Evolutionary conservation across 2,113 vertebrate species (phyloP).

Genomic region (Chinchilla lanigera): DNA sequence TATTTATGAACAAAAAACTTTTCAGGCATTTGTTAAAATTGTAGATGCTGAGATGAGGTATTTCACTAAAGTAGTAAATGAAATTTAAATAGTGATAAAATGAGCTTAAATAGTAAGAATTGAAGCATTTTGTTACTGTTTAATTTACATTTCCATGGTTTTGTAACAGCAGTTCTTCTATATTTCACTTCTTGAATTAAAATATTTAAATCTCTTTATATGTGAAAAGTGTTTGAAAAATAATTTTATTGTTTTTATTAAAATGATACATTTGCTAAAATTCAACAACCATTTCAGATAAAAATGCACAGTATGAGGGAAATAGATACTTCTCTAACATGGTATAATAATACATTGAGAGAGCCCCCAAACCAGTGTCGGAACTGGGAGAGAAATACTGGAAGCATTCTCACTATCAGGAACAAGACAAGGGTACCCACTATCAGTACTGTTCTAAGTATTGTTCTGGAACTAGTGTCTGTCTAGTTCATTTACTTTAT

Average conservation of each 20-base stretch:
- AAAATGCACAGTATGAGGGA: neutral
- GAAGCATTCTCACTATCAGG: neutral
- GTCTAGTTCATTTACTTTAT: neutral
- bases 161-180: constrained; percentile 48
- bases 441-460: neutral
- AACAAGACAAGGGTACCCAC: neutral
- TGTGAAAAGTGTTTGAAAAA: constrained; percentile 47
- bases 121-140: constrained; percentile 62
- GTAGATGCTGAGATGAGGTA: constrained; percentile 91
- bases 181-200: constrained; percentile 70
- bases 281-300: constrained; percentile 19
- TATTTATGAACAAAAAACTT: constrained; percentile 91
- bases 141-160: constrained; percentile 18
- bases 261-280: constrained; percentile 33
- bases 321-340: constrained; percentile 34
- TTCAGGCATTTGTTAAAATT: constrained; percentile 89
- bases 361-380: neutral
- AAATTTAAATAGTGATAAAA: constrained; percentile 85
- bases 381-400: neutral
- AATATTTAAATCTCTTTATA: constrained; percentile 56
- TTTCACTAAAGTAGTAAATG: constrained; percentile 87
- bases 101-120: constrained; percentile 14
- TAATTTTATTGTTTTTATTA: constrained; percentile 52
- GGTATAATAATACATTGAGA: neutral
- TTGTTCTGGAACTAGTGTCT: neutral